Conservation (phyloP, 2,888 invertebrate species). For the Gandaritis pyraliata region DNA sequence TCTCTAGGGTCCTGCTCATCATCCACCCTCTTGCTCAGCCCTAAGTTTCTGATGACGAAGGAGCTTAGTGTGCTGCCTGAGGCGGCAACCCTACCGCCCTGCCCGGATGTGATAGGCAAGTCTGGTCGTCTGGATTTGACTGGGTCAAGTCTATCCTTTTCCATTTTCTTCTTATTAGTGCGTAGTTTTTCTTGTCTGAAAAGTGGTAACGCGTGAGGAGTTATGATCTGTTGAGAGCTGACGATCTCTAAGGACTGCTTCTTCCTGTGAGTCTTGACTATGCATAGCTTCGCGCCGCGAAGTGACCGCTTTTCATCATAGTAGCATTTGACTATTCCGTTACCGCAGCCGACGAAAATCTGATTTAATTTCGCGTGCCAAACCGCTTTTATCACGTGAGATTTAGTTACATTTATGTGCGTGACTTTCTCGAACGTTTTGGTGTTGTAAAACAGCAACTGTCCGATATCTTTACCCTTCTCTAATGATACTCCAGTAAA, state of each 20-base stretch:
- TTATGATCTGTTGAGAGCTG: conserved; percentile 96
- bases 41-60: conserved; percentile 97
- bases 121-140: conserved; percentile 93
- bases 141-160: conserved; percentile 95
- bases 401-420: conserved; percentile 90
- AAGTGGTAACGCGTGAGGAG: conserved; percentile 97
- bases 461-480: conserved; percentile 86
- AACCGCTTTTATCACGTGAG: conserved; percentile 93
- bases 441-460: conserved; percentile 91
- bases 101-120: conserved; percentile 94
- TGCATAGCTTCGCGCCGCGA: conserved; percentile 95
- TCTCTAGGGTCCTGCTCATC: conserved; percentile 97
- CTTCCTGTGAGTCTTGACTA: conserved; percentile 91
- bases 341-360: conserved; percentile 95
- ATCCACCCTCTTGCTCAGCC: conserved; percentile 95
- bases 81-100: conserved; percentile 96
- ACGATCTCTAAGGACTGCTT: conserved; percentile 93
- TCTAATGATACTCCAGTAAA: conserved; percentile 94
- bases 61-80: conserved; percentile 98
- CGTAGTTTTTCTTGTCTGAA: conserved; percentile 96
- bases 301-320: conserved; percentile 95
- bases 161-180: conserved; percentile 94
- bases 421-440: conserved; percentile 90
- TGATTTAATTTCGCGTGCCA: conserved; percentile 99
- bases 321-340: conserved; percentile 94